These are phyloP conservation scores for rat (Rattus norvegicus) DNA, from an alignment of 2,113 vertebrate species.

Conservation along the genomic window DNA sequence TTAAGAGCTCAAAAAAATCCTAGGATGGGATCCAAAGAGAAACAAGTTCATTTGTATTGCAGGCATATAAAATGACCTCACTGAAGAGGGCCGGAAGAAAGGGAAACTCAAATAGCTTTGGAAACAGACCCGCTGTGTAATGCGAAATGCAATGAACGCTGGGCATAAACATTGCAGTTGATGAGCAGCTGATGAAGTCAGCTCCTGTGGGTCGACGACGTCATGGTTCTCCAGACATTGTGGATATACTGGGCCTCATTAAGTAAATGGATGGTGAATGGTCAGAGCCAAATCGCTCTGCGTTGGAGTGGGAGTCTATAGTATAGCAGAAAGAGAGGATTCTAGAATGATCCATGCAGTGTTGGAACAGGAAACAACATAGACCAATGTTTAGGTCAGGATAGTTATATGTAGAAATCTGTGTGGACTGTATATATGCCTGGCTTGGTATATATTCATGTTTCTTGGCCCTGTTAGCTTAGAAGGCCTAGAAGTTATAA, in stretches of 20 bases:
- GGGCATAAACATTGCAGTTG: background rate
- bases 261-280: background rate
- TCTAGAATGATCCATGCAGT: background rate
- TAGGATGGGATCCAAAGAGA: background rate
- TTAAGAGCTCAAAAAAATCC: background rate
- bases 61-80: background rate
- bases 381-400: background rate
- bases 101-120: background rate
- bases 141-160: background rate
- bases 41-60: background rate
- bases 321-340: background rate
- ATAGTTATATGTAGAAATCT: background rate
- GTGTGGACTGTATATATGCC: background rate
- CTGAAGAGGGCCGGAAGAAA: background rate
- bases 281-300: background rate
- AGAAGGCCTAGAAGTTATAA: background rate
- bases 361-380: background rate
- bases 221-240: background rate
- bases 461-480: background rate
- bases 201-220: background rate
- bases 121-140: background rate
- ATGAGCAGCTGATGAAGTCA: background rate
- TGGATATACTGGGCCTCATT: background rate
- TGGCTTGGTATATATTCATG: background rate
- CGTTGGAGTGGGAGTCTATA: background rate